Conservation (phyloP, 2,888 invertebrate species). For the Sycophila texana region DNA sequence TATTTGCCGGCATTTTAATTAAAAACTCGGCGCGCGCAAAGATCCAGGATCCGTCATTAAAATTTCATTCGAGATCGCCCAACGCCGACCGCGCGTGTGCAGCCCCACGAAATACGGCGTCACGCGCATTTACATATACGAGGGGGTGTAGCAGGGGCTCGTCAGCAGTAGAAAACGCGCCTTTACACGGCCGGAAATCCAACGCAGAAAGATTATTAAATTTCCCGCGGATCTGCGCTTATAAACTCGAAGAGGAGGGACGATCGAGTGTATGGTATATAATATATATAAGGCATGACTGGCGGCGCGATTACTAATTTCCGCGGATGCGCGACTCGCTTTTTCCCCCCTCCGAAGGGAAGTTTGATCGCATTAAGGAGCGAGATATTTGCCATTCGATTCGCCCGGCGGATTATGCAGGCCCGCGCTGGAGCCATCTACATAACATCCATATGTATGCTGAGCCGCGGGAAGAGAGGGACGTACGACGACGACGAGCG, state of each 20-base stretch:
- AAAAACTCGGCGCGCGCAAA: no score
- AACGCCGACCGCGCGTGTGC: no score
- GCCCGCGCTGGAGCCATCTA: conserved; percentile 12
- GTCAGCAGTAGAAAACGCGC: neutral
- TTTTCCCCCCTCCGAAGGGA: neutral
- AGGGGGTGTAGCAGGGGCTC: neutral
- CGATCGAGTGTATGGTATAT: no score
- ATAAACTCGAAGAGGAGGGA: neutral
- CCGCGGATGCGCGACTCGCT: neutral
- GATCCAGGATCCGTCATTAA: no score
- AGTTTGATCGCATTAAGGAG: conserved; percentile 29
- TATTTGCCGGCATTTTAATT: no score
- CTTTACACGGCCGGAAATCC: no score
- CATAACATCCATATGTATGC: conserved; percentile 47
- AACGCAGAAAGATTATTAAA: conserved; percentile 21
- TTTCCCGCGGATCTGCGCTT: conserved; percentile 31
- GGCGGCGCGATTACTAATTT: conserved; percentile 30
- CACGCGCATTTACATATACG: neutral
- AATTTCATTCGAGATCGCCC: no score
- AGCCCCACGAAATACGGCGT: no score
- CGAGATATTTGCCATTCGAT: conserved; percentile 40
- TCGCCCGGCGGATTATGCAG: conserved; percentile 31
- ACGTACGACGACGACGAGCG: neutral
- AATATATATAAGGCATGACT: no score
- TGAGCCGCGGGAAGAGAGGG: neutral